Percentiles rank a stretch among this genome's conserved stretches.
phyloP scores from a whole-genome alignment of 2,113 vertebrate genomes.

The Rallus limicola region DNA sequence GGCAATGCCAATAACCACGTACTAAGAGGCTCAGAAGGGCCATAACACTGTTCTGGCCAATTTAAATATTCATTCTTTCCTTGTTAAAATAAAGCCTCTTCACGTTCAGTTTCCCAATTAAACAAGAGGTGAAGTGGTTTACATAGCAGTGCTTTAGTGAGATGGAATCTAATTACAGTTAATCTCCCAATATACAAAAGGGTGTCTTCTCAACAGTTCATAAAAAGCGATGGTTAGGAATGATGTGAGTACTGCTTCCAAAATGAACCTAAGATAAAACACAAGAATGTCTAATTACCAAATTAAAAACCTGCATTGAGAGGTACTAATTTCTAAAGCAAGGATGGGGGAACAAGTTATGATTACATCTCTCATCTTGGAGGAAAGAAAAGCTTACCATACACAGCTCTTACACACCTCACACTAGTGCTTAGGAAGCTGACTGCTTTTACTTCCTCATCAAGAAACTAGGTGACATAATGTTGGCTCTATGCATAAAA shows the following conservation, averaged over 20 bases:
- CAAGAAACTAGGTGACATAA: not conserved
- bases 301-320: not conserved
- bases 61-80: conserved; percentile 64
- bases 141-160: conserved; percentile 13
- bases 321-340: not conserved
- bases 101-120: conserved; percentile 42
- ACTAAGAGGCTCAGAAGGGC: conserved; percentile 16
- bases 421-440: not conserved
- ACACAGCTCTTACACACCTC: not conserved
- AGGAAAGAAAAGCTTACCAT: not conserved
- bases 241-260: not conserved
- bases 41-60: not conserved
- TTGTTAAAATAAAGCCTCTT: conserved; percentile 43
- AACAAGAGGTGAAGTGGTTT: conserved; percentile 49
- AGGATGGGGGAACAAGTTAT: not conserved
- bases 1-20: not conserved
- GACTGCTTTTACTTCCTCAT: not conserved
- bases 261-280: conserved; percentile 16
- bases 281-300: not conserved
- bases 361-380: not conserved
- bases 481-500: not conserved
- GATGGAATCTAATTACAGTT: conserved; percentile 37
- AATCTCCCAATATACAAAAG: conserved; percentile 29
- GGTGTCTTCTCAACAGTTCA: conserved; percentile 21
- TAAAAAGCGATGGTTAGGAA: not conserved